Conservation (phyloP, 1,140 invertebrate species). For the Ericerus pela region DNA sequence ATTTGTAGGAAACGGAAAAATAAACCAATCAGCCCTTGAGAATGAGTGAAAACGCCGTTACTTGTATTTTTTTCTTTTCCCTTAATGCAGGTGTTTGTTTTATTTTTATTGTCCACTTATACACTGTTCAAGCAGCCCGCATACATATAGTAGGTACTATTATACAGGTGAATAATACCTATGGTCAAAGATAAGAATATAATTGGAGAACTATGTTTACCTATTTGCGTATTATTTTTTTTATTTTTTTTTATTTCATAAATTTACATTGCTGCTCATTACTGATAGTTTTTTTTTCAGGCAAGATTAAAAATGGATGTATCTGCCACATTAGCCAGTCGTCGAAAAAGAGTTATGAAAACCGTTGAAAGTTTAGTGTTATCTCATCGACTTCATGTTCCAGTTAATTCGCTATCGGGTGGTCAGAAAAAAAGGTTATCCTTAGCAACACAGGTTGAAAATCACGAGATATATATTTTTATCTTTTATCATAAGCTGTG, state of each 20-base stretch:
- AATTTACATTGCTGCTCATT: neutral
- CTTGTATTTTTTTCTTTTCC: too few relatives aligned
- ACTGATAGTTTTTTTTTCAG: slow-evolving; percentile 9
- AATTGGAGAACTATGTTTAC: neutral
- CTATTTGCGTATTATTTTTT: neutral
- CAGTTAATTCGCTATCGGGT: slow-evolving; percentile 53
- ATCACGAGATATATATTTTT: too few relatives aligned
- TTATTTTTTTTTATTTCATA: neutral
- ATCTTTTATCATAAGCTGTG: too few relatives aligned
- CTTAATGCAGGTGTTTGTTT: too few relatives aligned
- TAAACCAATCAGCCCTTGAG: too few relatives aligned
- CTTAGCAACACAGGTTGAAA: slow-evolving; percentile 76
- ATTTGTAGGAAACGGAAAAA: too few relatives aligned
- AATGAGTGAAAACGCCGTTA: too few relatives aligned
- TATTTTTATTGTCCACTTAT: neutral
- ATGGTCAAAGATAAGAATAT: neutral
- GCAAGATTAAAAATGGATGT: slow-evolving; percentile 19
- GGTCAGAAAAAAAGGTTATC: slow-evolving; percentile 76
- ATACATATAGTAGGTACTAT: neutral
- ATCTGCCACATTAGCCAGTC: slow-evolving; percentile 10
- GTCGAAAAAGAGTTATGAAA: slow-evolving; percentile 27
- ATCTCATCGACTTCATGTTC: slow-evolving; percentile 45
- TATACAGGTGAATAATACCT: neutral
- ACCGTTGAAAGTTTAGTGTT: slow-evolving; percentile 45
- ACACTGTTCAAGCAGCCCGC: neutral